Percentiles rank a stretch among this genome's conserved stretches.
phyloP scores from a whole-genome alignment of 2,113 vertebrate species.

The Xenopus borealis region DNA sequence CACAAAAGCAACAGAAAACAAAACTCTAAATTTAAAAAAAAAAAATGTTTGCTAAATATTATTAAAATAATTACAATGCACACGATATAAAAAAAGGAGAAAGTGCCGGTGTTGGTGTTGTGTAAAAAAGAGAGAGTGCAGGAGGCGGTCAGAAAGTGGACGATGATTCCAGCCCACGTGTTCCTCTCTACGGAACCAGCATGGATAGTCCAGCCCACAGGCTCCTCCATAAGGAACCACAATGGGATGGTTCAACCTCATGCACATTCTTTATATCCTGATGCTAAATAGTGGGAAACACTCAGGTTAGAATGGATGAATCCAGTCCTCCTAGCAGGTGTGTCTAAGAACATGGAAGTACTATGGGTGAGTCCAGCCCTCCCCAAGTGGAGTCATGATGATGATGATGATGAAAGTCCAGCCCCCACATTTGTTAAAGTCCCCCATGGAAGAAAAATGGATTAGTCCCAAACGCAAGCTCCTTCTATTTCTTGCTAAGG shows the following conservation, averaged over 20 bases:
- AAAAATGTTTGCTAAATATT: slow-evolving; percentile 41
- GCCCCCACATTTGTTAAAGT: slow-evolving; percentile 21
- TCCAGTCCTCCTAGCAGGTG: slow-evolving; percentile 13
- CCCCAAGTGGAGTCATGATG: slow-evolving; percentile 28
- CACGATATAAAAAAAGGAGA: slow-evolving; percentile 28
- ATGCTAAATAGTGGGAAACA: background rate
- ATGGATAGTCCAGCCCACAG: slow-evolving; percentile 29
- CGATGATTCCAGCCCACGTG: no score
- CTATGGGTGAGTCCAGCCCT: slow-evolving; percentile 46
- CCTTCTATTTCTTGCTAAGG: background rate
- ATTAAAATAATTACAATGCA: slow-evolving; percentile 47
- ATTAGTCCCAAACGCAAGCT: background rate
- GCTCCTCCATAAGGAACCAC: background rate
- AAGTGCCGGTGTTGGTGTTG: slow-evolving; percentile 39
- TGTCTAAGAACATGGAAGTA: slow-evolving; percentile 33
- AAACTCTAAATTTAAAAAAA: slow-evolving; percentile 25
- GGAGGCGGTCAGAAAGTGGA: background rate
- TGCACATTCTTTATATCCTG: slow-evolving; percentile 4
- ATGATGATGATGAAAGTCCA: background rate
- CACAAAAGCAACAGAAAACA: slow-evolving; percentile 12
- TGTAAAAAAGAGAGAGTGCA: slow-evolving; percentile 21
- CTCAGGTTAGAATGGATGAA: background rate
- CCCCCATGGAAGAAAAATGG: slow-evolving; percentile 31
- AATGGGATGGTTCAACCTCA: slow-evolving; percentile 37
- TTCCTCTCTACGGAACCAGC: background rate